phyloP scores from a whole-genome alignment of 2,888 invertebrate genomes.

The Ophion obscuratus region DNA sequence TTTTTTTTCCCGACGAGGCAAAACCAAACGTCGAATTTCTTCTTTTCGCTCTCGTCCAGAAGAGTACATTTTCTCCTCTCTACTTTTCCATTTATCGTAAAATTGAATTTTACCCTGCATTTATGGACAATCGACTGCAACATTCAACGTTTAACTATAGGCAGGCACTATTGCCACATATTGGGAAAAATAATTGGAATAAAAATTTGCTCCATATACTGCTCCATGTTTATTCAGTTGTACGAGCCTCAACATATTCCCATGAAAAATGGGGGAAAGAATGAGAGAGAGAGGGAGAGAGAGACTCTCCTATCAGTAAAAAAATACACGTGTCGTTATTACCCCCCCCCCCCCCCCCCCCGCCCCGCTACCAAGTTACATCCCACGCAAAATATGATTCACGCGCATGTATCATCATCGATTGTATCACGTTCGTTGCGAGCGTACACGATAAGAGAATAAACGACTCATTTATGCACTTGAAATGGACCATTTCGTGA shows the following conservation, averaged over 20 bases:
- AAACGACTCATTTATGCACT: conserved; percentile 30
- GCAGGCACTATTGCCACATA: neutral
- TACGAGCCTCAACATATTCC: neutral
- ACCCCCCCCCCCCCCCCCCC: neutral
- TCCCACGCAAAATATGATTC: conserved; percentile 8
- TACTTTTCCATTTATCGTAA: neutral
- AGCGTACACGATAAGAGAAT: conserved; percentile 3
- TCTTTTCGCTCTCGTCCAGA: neutral
- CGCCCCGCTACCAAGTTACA: neutral
- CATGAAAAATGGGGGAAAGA: neutral
- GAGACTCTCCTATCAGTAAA: conserved; percentile 11
- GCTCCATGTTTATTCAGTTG: neutral
- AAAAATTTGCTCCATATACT: neutral
- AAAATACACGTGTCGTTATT: neutral
- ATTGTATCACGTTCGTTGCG: neutral
- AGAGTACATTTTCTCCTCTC: neutral
- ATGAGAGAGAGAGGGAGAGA: neutral
- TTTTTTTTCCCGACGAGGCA: too few species aligned
- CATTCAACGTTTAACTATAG: neutral
- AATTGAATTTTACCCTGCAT: neutral
- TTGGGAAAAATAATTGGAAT: neutral
- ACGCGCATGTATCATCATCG: neutral
- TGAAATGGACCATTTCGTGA: conserved; percentile 18
- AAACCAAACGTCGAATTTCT: too few species aligned
- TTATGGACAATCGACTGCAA: neutral